Conservation (phyloP, 2,888 invertebrate genomes). For the Poecilus cupreus region DNA sequence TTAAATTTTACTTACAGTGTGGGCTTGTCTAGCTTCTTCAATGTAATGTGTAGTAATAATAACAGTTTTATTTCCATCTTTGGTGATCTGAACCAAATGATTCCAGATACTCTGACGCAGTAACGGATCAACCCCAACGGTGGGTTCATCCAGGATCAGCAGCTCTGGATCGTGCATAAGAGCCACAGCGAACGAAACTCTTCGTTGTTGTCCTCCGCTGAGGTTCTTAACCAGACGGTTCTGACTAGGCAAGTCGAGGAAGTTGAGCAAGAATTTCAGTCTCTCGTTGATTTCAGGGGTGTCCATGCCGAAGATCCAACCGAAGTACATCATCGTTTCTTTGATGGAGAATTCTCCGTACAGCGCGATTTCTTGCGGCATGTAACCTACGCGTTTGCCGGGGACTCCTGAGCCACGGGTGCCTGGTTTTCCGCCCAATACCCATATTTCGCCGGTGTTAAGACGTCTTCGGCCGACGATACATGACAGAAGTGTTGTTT, state of each 20-base stretch:
- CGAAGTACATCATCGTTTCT: slow-evolving; percentile 97
- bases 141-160: slow-evolving; percentile 93
- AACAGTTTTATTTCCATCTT: slow-evolving; percentile 93
- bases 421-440: slow-evolving; percentile 92
- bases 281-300: slow-evolving; percentile 87
- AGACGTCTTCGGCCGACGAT: slow-evolving; percentile 91
- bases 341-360: slow-evolving; percentile 95
- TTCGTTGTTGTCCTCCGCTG: slow-evolving; percentile 92
- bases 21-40: slow-evolving; percentile 94
- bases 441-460: slow-evolving; percentile 91
- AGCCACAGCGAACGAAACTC: slow-evolving; percentile 94
- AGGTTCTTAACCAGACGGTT: slow-evolving; percentile 87
- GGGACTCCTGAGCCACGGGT: slow-evolving; percentile 93
- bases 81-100: slow-evolving; percentile 92
- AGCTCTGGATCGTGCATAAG: slow-evolving; percentile 95
- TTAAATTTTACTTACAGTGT: slow-evolving; percentile 79
- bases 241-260: slow-evolving; percentile 92
- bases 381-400: slow-evolving; percentile 96
- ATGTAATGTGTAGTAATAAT: slow-evolving; percentile 96
- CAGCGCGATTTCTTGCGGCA: slow-evolving; percentile 95
- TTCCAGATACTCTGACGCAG: slow-evolving; percentile 96
- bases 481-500: slow-evolving; percentile 94
- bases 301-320: slow-evolving; percentile 95
- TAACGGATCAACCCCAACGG: slow-evolving; percentile 93
- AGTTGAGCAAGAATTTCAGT: slow-evolving; percentile 89